phyloP scores from a whole-genome alignment of 2,113 vertebrate genomes.

The Rostratula benghalensis region DNA sequence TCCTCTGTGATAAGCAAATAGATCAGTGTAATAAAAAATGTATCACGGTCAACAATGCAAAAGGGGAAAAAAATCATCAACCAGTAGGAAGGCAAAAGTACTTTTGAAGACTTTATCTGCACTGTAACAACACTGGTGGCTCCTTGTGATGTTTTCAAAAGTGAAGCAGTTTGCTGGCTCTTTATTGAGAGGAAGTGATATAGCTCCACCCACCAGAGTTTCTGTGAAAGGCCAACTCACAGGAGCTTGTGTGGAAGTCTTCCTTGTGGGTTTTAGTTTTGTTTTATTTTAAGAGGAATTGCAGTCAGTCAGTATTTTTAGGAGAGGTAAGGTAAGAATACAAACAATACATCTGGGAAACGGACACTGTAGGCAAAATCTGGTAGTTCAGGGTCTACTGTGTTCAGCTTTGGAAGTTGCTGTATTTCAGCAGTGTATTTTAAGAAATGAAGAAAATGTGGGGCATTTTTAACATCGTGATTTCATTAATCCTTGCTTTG shows the following conservation, averaged over 20 bases:
- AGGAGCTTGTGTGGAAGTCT: background rate
- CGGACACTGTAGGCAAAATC: background rate
- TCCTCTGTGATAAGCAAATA: background rate
- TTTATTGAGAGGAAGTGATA: background rate
- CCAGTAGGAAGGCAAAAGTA: background rate
- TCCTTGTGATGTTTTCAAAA: background rate
- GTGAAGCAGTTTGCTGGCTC: background rate
- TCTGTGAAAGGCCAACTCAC: background rate
- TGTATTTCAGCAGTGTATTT: background rate
- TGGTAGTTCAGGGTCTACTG: background rate
- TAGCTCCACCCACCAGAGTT: background rate
- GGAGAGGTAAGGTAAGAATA: background rate
- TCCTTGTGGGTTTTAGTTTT: background rate
- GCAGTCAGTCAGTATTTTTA: background rate
- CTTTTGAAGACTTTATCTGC: background rate
- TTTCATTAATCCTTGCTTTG: background rate
- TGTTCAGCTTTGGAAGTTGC: background rate
- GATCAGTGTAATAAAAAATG: rapidly evolving
- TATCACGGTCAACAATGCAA: background rate
- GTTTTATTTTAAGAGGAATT: background rate
- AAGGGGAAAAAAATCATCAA: background rate
- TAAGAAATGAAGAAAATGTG: background rate
- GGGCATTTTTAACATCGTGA: background rate
- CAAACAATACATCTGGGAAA: background rate
- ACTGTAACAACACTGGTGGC: background rate